phyloP scores from a whole-genome alignment of 92 coral and sea anemone species.

The Phymanthus crucifer region DNA sequence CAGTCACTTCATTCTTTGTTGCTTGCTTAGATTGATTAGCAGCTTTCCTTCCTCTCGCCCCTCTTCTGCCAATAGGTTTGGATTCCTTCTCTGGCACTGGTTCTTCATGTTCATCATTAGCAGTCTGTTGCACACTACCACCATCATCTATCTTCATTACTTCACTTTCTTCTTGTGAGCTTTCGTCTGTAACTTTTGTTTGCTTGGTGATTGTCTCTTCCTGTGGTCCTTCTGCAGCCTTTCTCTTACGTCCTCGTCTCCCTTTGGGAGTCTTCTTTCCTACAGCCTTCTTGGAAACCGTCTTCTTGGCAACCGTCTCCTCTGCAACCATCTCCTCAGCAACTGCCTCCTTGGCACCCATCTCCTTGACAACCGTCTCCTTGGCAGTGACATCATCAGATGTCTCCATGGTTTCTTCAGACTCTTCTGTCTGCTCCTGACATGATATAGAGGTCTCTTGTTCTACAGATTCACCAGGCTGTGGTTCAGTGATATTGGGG shows the following conservation, averaged over 20 bases:
- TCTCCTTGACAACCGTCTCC: not conserved
- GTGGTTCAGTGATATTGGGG: not conserved
- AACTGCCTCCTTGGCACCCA: not conserved
- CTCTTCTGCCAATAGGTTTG: not conserved
- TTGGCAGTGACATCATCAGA: not conserved
- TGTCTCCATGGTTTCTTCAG: constrained; percentile 10
- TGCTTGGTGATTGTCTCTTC: not conserved
- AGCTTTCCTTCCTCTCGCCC: not conserved
- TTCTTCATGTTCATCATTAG: not conserved
- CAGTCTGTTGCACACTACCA: not conserved
- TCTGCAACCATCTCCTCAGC: not conserved
- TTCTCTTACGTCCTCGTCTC: constrained; percentile 20
- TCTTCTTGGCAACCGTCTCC: not conserved
- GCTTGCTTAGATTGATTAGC: not conserved
- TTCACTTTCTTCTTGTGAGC: constrained; percentile 3
- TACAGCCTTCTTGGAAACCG: not conserved
- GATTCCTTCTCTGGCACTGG: not conserved
- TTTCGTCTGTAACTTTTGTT: constrained; percentile 10
- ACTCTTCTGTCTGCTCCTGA: not conserved
- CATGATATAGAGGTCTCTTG: not conserved
- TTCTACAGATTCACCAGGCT: not conserved
- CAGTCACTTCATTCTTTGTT: constrained; percentile 5
- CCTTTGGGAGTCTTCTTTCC: not conserved
- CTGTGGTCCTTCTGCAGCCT: not conserved
- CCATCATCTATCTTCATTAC: not conserved